phyloP scores from a whole-genome alignment of 2,888 invertebrate species.

The Myopa tessellatipennis region DNA sequence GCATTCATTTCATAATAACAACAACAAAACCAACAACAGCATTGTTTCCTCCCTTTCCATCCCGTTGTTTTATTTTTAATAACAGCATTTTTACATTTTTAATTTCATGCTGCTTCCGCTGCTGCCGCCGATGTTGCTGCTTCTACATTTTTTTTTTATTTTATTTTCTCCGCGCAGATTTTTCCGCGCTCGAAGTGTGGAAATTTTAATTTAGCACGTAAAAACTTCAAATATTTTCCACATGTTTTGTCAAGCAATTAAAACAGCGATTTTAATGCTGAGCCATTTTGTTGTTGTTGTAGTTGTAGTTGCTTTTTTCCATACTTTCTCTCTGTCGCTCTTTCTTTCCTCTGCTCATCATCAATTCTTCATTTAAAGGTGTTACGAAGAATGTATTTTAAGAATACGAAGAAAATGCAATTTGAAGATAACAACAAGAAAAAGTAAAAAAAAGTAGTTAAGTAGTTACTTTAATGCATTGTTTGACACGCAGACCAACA shows the following conservation, averaged over 20 bases:
- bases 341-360: neutral
- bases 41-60: too few species aligned
- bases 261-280: neutral
- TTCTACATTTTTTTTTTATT: neutral
- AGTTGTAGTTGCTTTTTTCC: too few species aligned
- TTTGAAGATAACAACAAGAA: neutral
- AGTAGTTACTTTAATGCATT: too few species aligned
- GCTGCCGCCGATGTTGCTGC: too few species aligned
- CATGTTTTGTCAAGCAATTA: slow-evolving; percentile 12
- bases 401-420: neutral
- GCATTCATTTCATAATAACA: too few species aligned
- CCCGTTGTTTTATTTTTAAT: too few species aligned
- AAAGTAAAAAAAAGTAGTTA: too few species aligned
- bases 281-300: neutral
- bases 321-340: neutral
- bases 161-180: neutral
- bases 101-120: neutral
- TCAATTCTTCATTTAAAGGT: too few species aligned
- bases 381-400: too few species aligned
- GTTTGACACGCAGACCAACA: too few species aligned
- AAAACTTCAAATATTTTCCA: slow-evolving; percentile 9
- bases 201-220: slow-evolving; percentile 17
- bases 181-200: slow-evolving; percentile 1
- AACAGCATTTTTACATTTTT: neutral
- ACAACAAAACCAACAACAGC: too few species aligned